phyloP scores from a whole-genome alignment of 2,888 invertebrate genomes.

The Sesia apiformis region DNA sequence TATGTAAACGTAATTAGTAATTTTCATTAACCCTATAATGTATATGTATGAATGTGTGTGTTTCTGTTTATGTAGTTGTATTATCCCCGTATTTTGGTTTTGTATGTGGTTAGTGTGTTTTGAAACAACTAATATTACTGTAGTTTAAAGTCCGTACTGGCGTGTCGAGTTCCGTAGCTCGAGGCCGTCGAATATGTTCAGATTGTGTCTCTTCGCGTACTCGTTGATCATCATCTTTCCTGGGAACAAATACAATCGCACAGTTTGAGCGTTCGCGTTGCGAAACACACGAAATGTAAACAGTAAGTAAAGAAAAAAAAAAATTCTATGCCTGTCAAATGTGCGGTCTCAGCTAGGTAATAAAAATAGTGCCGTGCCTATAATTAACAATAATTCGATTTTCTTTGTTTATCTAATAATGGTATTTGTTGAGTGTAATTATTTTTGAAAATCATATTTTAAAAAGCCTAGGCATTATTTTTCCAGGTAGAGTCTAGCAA shows the following conservation, averaged over 20 bases:
- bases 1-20: too few species aligned
- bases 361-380: too few species aligned
- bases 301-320: too few species aligned
- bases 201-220: constrained; percentile 82
- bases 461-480: too few species aligned
- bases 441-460: too few species aligned
- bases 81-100: neutral
- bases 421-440: too few species aligned
- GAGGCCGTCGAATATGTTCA: constrained; percentile 84
- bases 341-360: too few species aligned
- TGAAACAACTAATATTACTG: constrained; percentile 67
- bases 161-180: constrained; percentile 84
- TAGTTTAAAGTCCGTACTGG: constrained; percentile 86
- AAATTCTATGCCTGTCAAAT: too few species aligned
- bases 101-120: constrained; percentile 18
- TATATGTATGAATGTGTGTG: neutral
- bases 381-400: too few species aligned
- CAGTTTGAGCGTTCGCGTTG: constrained; percentile 21
- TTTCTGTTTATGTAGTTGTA: neutral
- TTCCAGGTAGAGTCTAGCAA: too few species aligned
- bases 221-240: constrained; percentile 83
- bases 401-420: too few species aligned
- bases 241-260: constrained; percentile 47
- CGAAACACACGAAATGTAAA: constrained; percentile 5
- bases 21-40: too few species aligned